Evolutionary conservation across 2,113 vertebrate genomes (phyloP).

Genomic region (Leptobrachium ailaonicum): DNA sequence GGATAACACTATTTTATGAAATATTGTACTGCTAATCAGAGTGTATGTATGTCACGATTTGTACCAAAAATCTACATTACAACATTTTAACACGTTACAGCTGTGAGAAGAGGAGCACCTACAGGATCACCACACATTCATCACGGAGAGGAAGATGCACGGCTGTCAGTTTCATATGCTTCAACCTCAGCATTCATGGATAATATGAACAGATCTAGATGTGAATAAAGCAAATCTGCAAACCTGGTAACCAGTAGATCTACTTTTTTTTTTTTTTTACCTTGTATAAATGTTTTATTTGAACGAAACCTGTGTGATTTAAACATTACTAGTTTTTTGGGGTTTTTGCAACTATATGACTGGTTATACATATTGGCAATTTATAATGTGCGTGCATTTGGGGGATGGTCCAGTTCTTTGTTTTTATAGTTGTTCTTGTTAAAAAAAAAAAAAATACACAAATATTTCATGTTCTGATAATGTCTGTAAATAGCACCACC

Average conservation of each 20-base stretch:
- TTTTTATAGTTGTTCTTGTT: slow-evolving; percentile 93
- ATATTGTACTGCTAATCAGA: slow-evolving; percentile 70
- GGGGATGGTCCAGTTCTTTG: slow-evolving; percentile 81
- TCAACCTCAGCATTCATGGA: slow-evolving; percentile 82
- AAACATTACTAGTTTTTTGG: slow-evolving; percentile 80
- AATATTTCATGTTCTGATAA: slow-evolving; percentile 83
- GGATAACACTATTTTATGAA: slow-evolving; percentile 2
- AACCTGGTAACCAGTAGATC: slow-evolving; percentile 92
- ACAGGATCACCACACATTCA: slow-evolving; percentile 76
- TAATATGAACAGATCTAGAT: slow-evolving; percentile 87
- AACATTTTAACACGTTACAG: slow-evolving; percentile 99
- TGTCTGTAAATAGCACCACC: slow-evolving; percentile 96
- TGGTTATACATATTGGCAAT: slow-evolving; percentile 81
- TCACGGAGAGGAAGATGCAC: slow-evolving; percentile 76
- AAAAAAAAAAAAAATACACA: slow-evolving; percentile 58
- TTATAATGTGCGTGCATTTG: slow-evolving; percentile 87
- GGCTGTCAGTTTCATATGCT: slow-evolving; percentile 81
- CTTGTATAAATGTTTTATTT: slow-evolving; percentile 95
- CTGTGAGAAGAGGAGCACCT: slow-evolving; percentile 90
- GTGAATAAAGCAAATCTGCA: slow-evolving; percentile 90
- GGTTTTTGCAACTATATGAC: slow-evolving; percentile 84
- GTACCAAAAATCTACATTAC: slow-evolving; percentile 98
- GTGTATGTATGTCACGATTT: slow-evolving; percentile 78
- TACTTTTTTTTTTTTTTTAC: slow-evolving; percentile 91
- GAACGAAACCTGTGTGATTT: slow-evolving; percentile 86